Percentiles rank a stretch among this genome's conserved stretches.
Evolutionary conservation across 2,797 vertebrate genomes (phyloP).

Genomic region (Gallinago stenura): DNA sequence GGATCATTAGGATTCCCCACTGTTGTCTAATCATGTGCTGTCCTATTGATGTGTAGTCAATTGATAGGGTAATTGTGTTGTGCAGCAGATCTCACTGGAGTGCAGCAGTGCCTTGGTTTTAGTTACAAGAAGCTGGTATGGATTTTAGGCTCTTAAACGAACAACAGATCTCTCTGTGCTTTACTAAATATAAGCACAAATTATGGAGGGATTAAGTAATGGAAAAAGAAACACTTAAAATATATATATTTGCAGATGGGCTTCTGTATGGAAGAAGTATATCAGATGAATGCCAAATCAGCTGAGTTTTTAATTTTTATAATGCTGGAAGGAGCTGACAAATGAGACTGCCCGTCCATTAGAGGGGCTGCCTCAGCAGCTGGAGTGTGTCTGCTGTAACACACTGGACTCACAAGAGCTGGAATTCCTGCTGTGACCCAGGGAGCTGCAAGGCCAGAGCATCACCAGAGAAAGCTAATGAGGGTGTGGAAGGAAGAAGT

Average conservation of each 20-base stretch:
- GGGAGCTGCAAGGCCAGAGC: not conserved
- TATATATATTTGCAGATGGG: slow-evolving; percentile 39
- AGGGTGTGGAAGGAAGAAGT: not conserved
- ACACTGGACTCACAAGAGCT: not conserved
- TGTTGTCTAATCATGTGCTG: slow-evolving; percentile 59
- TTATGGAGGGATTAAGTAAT: slow-evolving; percentile 37
- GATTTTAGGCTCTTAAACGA: slow-evolving; percentile 51
- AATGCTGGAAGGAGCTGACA: not conserved
- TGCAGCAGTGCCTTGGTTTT: slow-evolving; percentile 14
- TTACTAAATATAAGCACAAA: slow-evolving; percentile 35
- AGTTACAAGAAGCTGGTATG: slow-evolving; percentile 14
- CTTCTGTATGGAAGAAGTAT: slow-evolving; percentile 35
- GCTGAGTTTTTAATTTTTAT: slow-evolving; percentile 44
- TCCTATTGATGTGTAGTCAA: slow-evolving; percentile 56
- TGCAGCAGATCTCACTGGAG: not conserved
- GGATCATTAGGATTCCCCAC: slow-evolving; percentile 68
- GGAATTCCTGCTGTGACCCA: not conserved
- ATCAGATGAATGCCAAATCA: slow-evolving; percentile 36
- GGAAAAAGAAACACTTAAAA: slow-evolving; percentile 53
- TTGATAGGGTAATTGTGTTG: slow-evolving; percentile 41
- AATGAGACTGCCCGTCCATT: not conserved
- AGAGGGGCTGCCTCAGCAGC: not conserved
- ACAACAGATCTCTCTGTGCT: slow-evolving; percentile 15
- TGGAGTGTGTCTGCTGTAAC: not conserved
- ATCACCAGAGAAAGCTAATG: not conserved